Base-by-base conservation (phyloP, 2,888 invertebrate species). In the Electrophaes corylata region DNA sequence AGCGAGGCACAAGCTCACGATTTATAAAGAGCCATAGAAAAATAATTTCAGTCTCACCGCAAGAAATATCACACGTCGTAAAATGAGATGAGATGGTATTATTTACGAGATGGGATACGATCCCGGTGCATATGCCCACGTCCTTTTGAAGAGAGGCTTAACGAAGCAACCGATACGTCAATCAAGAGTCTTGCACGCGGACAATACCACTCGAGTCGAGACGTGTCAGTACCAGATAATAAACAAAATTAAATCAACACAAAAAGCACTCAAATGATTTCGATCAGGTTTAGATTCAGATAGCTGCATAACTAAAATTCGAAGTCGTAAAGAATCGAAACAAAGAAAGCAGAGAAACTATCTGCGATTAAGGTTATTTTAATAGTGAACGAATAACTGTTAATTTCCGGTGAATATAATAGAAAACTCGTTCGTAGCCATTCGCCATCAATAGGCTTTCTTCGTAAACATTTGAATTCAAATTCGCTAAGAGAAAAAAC, bases 151-250 rank as follows among this genome's bases (percentile, higher is more conserved):
- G 79, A 79, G 78, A 58, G 74, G 67, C 73, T 75, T 83, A 83
- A 86, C 80, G 82, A 84, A 85, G 78, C 78, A 75, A 76, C 70
- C 73, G 74, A 66, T 68, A 73, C 81, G 85, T 86, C 88, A 87
- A 84, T 88, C 88, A 86, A 58, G 44, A 44, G 64, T 62, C 66
- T 60, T 60, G 64, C 76, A 35, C 31, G 60, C 65, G 65, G 65
- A 80, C 80, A 81, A 80, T 77, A 70, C 70, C 64, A 59, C 46
- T 55, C 52, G 8, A 54, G 62, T 55, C 52, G 8, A 55, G 62
- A 54, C 19, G 53, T 49, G 37, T 29, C 51, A 37, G 29, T 37
- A 60, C 37, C 35, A 40, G 37, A 51, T 46, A 45, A 51, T 49
- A 49, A 48, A 45, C 40, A 16, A 50, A 57, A 57, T 62, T 40